These are phyloP conservation scores for Saguinus oedipus DNA, from an alignment of 2,797 vertebrate genomes.

Conservation along the genomic window DNA sequence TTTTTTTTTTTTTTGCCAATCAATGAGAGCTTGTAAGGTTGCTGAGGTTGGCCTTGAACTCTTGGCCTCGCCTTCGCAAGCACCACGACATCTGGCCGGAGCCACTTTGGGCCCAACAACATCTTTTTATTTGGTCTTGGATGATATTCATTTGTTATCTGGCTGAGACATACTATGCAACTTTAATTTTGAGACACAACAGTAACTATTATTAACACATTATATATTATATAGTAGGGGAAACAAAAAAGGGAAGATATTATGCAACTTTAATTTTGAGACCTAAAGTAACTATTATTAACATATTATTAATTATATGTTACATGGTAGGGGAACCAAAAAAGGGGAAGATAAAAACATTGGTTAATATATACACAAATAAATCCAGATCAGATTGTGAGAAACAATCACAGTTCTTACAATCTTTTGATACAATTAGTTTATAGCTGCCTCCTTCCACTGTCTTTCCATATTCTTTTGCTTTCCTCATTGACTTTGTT, in stretches of 20 bases:
- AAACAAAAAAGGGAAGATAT: not conserved
- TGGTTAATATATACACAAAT: not conserved
- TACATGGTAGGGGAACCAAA: not conserved
- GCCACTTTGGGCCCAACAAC: not conserved
- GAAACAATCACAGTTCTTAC: not conserved
- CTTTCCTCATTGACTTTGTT: not conserved
- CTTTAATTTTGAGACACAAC: constrained; percentile 19
- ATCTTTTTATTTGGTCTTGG: not conserved
- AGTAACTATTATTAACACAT: not conserved
- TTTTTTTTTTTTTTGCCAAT: too few relatives aligned
- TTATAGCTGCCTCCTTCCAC: not conserved
- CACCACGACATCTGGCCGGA: too few relatives aligned
- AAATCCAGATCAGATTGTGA: not conserved
- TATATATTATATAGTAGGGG: not conserved
- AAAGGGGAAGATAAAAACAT: not conserved
- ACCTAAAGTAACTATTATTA: not conserved
- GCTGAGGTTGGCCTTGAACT: too few relatives aligned
- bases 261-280: constrained; percentile 10
- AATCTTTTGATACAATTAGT: not conserved
- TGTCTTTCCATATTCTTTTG: not conserved
- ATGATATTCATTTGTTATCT: not conserved
- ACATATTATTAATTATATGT: not conserved
- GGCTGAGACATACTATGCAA: not conserved
- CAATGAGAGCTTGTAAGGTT: too few relatives aligned
- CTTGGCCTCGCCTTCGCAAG: too few relatives aligned